Percentiles rank a stretch among this genome's conserved stretches.
Evolutionary conservation across 2,113 vertebrate genomes (phyloP).

Genomic region (Emydocephalus ijimae): DNA sequence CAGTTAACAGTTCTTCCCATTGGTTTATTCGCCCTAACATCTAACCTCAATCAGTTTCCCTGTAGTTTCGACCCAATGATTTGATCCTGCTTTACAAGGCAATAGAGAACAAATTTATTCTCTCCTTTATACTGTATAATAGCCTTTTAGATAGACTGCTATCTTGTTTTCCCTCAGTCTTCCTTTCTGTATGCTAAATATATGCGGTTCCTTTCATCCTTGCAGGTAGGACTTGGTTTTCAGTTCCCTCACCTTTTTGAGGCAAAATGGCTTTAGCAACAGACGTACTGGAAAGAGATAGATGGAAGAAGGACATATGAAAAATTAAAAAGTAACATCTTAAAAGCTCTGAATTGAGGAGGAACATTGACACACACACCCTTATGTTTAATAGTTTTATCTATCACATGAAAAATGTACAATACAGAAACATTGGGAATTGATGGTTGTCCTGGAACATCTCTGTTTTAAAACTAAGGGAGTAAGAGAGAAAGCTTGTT

Average conservation of each 20-base stretch:
- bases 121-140: neutral
- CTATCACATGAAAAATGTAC: neutral
- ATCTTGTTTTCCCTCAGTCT: neutral
- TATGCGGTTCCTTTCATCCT: neutral
- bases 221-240: neutral
- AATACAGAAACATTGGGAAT: neutral
- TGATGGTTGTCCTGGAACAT: neutral
- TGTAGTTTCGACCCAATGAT: neutral
- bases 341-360: neutral
- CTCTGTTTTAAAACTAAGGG: neutral
- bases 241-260: neutral
- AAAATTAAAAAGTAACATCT: neutral
- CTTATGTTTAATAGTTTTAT: neutral
- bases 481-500: neutral
- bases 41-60: neutral
- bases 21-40: neutral
- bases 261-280: neutral
- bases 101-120: neutral
- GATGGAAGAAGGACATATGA: neutral
- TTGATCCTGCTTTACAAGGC: neutral
- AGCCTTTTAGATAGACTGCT: neutral
- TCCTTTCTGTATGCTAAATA: neutral
- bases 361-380: neutral
- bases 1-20: neutral
- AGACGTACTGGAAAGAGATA: neutral